Percentiles rank a stretch among this genome's conserved stretches.
phyloP scores from a whole-genome alignment of 1,140 invertebrate genomes.

The Nylanderia fulva region DNA sequence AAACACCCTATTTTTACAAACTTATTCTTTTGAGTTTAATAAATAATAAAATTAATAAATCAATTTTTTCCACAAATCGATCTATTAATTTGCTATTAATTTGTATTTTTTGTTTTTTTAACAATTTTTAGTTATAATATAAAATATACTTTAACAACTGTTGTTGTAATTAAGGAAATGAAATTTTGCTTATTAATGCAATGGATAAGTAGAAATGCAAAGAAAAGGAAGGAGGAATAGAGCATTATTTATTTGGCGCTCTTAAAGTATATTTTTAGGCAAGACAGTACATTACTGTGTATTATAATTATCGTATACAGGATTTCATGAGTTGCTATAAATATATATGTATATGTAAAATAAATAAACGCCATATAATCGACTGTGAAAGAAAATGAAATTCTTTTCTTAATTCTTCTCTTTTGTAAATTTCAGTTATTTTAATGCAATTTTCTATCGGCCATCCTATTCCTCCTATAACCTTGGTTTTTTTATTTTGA shows the following conservation, averaged over 20 bases:
- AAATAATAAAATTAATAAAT: not conserved
- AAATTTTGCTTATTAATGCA: not conserved
- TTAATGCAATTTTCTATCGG: not conserved
- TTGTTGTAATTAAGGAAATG: not conserved
- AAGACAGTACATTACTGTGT: not conserved
- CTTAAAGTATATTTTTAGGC: not conserved
- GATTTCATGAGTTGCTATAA: too few relatives aligned
- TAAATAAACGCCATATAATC: too few relatives aligned
- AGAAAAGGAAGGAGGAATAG: not conserved
- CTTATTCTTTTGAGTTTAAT: conserved; percentile 5
- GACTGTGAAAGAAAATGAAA: too few relatives aligned
- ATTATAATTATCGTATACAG: not conserved
- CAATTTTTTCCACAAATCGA: not conserved
- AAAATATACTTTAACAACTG: not conserved
- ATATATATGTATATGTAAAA: too few relatives aligned
- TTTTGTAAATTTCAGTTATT: not conserved
- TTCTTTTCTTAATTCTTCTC: not conserved
- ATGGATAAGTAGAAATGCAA: not conserved
- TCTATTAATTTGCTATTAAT: not conserved
- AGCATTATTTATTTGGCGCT: not conserved
- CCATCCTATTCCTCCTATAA: not conserved
- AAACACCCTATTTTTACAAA: not conserved
- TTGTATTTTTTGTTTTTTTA: not conserved
- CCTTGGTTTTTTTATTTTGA: not conserved
- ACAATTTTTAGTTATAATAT: not conserved